A percentile compares a stretch with the other conserved stretches of the same genome.
Conservation (phyloP, 2,888 invertebrate genomes). For the Yponomeuta malinellus region DNA sequence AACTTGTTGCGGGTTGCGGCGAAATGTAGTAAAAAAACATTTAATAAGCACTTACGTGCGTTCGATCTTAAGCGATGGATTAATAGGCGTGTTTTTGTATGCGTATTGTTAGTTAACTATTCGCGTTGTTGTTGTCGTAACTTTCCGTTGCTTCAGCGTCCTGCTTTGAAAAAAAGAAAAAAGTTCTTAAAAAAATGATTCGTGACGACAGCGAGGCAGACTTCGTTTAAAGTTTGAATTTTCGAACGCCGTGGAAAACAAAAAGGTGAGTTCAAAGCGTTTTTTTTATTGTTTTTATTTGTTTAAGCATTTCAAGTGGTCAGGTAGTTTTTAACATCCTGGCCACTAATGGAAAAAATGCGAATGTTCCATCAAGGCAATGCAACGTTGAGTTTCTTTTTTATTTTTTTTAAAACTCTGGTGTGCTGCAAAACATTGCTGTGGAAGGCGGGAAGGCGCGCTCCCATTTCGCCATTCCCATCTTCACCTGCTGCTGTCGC, state of each 20-base stretch:
- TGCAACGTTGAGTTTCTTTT: too few species aligned
- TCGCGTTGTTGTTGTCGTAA: conserved; percentile 15
- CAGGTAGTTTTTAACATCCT: too few species aligned
- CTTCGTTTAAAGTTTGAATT: conserved; percentile 22
- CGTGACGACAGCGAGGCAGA: not conserved
- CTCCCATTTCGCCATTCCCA: too few species aligned
- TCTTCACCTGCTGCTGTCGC: too few species aligned
- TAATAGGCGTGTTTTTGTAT: conserved; percentile 20
- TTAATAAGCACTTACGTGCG: conserved; percentile 26
- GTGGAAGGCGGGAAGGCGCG: too few species aligned
- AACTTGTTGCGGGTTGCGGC: not conserved
- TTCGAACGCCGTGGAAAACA: conserved; percentile 23
- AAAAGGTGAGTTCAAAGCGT: conserved; percentile 23
- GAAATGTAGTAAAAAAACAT: conserved; percentile 21
- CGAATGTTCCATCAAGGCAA: too few species aligned
- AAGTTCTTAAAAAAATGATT: conserved; percentile 17
- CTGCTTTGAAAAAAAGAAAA: conserved; percentile 21
- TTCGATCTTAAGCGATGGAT: conserved; percentile 22
- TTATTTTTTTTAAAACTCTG: too few species aligned
- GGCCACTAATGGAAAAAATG: too few species aligned
- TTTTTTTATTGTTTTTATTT: conserved; percentile 24
- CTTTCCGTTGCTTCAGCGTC: conserved; percentile 20
- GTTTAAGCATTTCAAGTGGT: too few species aligned
- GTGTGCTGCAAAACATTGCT: too few species aligned
- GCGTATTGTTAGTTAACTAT: conserved; percentile 14